Conservation (phyloP, 2,888 invertebrate genomes). For the Drosophila sordidula region DNA sequence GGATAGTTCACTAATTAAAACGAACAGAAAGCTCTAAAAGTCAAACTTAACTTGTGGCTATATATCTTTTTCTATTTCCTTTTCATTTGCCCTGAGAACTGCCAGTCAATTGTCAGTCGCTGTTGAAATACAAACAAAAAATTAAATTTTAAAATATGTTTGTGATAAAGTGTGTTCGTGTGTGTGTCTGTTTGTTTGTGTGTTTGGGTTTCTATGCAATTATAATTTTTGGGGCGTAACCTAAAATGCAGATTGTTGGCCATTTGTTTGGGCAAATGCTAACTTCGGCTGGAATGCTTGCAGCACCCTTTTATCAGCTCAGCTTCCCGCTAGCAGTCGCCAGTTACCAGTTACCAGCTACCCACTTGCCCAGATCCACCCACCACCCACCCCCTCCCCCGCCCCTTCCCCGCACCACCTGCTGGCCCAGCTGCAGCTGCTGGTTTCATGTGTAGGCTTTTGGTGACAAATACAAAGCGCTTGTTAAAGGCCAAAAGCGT, state of each 20-base stretch:
- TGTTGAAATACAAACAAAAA: constrained; percentile 28
- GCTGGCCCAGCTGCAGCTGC: constrained; percentile 9
- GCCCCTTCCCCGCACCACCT: background rate
- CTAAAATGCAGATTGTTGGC: constrained; percentile 72
- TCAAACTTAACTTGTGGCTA: background rate
- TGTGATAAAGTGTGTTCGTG: constrained; percentile 3
- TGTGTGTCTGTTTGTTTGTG: constrained; percentile 3
- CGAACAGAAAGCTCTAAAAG: background rate
- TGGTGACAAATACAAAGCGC: constrained; percentile 66
- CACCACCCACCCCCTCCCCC: background rate
- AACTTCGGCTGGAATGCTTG: constrained; percentile 29
- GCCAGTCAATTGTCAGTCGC: constrained; percentile 37
- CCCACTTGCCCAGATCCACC: background rate
- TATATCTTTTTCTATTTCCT: background rate
- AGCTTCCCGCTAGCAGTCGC: constrained; percentile 14
- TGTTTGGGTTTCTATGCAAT: constrained; percentile 58
- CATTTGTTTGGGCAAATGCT: constrained; percentile 65
- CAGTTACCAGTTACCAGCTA: constrained; percentile 19
- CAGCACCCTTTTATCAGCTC: constrained; percentile 1
- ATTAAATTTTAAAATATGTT: constrained; percentile 22
- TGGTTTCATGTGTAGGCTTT: constrained; percentile 39
- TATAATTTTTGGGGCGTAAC: constrained; percentile 67
- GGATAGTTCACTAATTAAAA: background rate
- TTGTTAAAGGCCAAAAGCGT: constrained; percentile 54
- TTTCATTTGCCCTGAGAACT: constrained; percentile 8